phyloP scores from a whole-genome alignment of 2,888 invertebrate species.

The Folsomia candida region DNA sequence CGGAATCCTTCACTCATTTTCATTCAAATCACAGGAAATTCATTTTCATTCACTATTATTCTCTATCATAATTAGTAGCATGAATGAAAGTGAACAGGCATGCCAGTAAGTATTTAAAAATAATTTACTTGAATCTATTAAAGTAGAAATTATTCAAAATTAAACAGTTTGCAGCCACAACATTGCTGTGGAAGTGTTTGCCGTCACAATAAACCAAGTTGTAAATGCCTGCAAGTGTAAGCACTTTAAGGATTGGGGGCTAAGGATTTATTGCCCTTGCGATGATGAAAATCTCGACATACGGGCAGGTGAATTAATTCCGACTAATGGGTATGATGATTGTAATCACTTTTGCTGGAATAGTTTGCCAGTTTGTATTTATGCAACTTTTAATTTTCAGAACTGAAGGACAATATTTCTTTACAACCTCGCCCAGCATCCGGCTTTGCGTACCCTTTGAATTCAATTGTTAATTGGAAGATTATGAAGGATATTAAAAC shows the following conservation, averaged over 20 bases:
- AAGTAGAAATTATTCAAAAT: too few species aligned
- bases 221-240: background rate
- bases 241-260: background rate
- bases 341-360: background rate
- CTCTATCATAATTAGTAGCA: too few species aligned
- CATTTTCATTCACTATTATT: too few species aligned
- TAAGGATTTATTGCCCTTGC: background rate
- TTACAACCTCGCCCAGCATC: background rate
- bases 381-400: background rate
- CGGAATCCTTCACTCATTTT: too few species aligned
- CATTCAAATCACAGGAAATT: too few species aligned
- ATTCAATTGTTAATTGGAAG: background rate
- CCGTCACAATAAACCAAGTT: background rate
- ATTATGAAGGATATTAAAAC: too few species aligned
- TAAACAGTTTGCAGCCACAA: background rate
- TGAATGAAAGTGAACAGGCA: too few species aligned
- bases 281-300: background rate
- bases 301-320: background rate
- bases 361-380: background rate
- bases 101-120: too few species aligned
- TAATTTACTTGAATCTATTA: too few species aligned
- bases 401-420: background rate
- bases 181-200: background rate
- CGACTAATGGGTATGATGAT: background rate
- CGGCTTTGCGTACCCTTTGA: background rate